Percentiles rank a stretch among this genome's conserved stretches.
phyloP scores from a whole-genome alignment of 2,888 invertebrate species.

The Stegana nigrithorax region DNA sequence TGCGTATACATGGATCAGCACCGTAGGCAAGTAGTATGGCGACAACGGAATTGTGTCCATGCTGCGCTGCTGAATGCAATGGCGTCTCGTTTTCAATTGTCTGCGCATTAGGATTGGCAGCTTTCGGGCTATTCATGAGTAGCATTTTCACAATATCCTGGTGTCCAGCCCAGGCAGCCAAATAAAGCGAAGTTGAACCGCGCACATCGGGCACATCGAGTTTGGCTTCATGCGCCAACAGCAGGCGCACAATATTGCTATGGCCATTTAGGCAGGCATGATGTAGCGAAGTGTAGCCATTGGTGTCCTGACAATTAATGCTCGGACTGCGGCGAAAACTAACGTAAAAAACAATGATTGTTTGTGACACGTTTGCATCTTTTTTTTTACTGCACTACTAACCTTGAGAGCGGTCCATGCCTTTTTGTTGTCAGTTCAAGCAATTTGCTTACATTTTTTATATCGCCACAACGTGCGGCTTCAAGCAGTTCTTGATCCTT shows the following conservation, averaged over 20 bases:
- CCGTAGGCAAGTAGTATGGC: conserved; percentile 83
- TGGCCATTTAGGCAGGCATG: conserved; percentile 94
- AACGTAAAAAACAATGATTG: conserved; percentile 49
- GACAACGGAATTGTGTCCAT: conserved; percentile 88
- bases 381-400: too few relatives aligned
- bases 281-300: conserved; percentile 92
- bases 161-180: conserved; percentile 95
- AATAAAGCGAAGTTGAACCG: conserved; percentile 92
- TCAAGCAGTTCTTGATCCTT: conserved; percentile 96
- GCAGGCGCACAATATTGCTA: conserved; percentile 85
- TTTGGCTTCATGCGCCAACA: conserved; percentile 83
- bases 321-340: conserved; percentile 90
- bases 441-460: conserved; percentile 88
- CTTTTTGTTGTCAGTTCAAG: conserved; percentile 87
- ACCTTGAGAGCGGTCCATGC: conserved; percentile 91
- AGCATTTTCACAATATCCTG: conserved; percentile 87
- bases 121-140: conserved; percentile 80
- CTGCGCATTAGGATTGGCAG: conserved; percentile 84
- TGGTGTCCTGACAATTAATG: conserved; percentile 91
- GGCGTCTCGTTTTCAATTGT: conserved; percentile 84
- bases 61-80: conserved; percentile 91
- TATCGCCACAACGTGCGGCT: conserved; percentile 91
- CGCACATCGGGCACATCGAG: conserved; percentile 88
- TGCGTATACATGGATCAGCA: conserved; percentile 89
- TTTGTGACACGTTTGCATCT: too few relatives aligned